Evolutionary conservation across 2,113 vertebrate genomes (phyloP).

Genomic region (Gavialis gangeticus): DNA sequence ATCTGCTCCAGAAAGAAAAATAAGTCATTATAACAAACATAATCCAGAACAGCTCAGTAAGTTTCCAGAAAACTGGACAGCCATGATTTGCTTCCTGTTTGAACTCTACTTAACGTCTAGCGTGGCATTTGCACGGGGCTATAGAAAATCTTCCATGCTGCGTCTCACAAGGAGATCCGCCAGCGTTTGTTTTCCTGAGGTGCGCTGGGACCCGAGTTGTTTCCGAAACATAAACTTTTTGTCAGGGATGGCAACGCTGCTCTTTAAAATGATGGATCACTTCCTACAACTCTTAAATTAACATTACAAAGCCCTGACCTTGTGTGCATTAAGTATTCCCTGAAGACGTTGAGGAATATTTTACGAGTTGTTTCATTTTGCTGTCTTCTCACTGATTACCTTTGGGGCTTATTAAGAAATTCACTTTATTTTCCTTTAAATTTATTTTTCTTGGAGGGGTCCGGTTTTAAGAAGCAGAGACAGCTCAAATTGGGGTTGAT

Average conservation of each 20-base stretch:
- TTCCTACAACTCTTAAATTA: slow-evolving; percentile 86
- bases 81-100: slow-evolving; percentile 9
- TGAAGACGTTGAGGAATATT: slow-evolving; percentile 79
- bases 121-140: slow-evolving; percentile 62
- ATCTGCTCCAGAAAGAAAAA: slow-evolving; percentile 66
- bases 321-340: slow-evolving; percentile 84
- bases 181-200: slow-evolving; percentile 70
- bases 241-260: slow-evolving; percentile 75
- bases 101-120: slow-evolving; percentile 35
- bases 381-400: slow-evolving; percentile 82
- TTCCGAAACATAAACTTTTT: slow-evolving; percentile 81
- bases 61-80: slow-evolving; percentile 59
- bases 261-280: slow-evolving; percentile 85
- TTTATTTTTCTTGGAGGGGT: slow-evolving; percentile 43
- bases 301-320: slow-evolving; percentile 88
- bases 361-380: slow-evolving; percentile 84
- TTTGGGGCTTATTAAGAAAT: slow-evolving; percentile 87
- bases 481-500: slow-evolving; percentile 71
- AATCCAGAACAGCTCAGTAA: slow-evolving; percentile 22
- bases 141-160: slow-evolving; percentile 57
- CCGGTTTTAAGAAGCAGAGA: slow-evolving; percentile 63
- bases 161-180: slow-evolving; percentile 60
- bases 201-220: slow-evolving; percentile 68
- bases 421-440: slow-evolving; percentile 16
- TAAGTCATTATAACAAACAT: not conserved